Base-by-base conservation (phyloP, 2,888 invertebrate species). In the Leptarthrus brevirostris region DNA sequence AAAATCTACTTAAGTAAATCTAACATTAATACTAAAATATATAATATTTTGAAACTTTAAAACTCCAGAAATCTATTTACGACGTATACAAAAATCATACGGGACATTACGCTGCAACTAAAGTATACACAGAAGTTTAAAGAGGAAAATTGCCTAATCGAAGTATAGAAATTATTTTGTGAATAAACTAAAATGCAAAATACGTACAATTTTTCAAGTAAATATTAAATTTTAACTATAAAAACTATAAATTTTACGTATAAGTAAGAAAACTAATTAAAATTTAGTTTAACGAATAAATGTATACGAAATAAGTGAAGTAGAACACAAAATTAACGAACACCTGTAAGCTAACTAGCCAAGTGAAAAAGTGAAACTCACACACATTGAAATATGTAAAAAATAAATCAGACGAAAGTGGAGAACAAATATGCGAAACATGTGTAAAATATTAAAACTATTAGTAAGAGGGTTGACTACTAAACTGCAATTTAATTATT, bases 191-290 rank as follows among this genome's bases (percentile, higher is more conserved):
- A 69, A 52, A 52, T 47, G 47, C 64, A 66, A 24, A 69, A 52
- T 69, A 69, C 69, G 69, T 69, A 69, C 69, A 69, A 69, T 69
- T 69, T 66, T 69, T 64, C 64, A 64, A 64, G 30, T 69, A 20
- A 18, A 52, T 49, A 52, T 30, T 20, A 36, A 18, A 61, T 30
- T 30, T 47, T n/a, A n/a, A n/a, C n/a, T n/a, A n/a, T 47, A 47
- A 66, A 52, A 36, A n/a, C 71, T 53, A 54, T 30, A 34, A 26
- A 54, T 12, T 1, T 16, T 26, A 12, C 22, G 26, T 22, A n/a
- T 10, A n/a, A n/a, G n/a, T 26, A 56, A 26, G 18, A 14, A 16
- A 70, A 18, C 12, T 22, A 71, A 53, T 34, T 22, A 54, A 44
- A 18, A 54, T 14, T 71, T 54, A 54, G 54, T 44, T 22, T 71